phyloP scores from a whole-genome alignment of 2,888 invertebrate species.

The Eubasilissa splendida region DNA sequence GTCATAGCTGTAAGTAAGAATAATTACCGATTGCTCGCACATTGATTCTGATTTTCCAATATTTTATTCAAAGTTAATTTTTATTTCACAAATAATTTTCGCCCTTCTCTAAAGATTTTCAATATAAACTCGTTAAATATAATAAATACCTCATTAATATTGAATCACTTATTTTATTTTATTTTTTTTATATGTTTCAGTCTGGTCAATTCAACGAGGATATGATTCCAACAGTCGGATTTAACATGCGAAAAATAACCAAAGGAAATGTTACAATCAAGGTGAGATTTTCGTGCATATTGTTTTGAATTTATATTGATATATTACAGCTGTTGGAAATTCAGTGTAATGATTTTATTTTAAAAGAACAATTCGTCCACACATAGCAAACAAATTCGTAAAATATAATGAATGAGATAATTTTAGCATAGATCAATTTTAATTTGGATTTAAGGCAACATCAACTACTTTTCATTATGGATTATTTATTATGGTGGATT shows the following conservation, averaged over 20 bases:
- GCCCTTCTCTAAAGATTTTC: background rate
- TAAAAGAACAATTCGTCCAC: background rate
- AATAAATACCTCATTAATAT: background rate
- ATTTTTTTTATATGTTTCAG: conserved; percentile 73
- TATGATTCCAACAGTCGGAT: conserved; percentile 99
- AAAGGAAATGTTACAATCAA: conserved; percentile 99
- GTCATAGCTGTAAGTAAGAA: conserved; percentile 95
- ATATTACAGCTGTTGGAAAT: conserved; percentile 5
- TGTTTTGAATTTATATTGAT: background rate
- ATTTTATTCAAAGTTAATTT: conserved; percentile 5
- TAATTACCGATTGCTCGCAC: conserved; percentile 20
- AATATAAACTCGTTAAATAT: conserved; percentile 16
- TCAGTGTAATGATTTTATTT: background rate
- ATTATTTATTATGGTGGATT: no score
- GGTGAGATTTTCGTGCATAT: conserved; percentile 64
- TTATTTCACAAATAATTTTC: background rate
- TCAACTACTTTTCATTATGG: no score
- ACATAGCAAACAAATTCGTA: background rate
- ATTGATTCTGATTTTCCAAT: conserved; percentile 8
- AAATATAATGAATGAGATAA: background rate
- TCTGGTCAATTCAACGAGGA: conserved; percentile 99
- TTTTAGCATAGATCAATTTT: no score
- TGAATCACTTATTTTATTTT: conserved; percentile 33
- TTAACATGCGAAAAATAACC: conserved; percentile 99
- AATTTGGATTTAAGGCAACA: no score